Percentiles rank a stretch among this genome's conserved stretches.
phyloP scores from a whole-genome alignment of 1,140 invertebrate species.

The Drosophila ananassae region DNA sequence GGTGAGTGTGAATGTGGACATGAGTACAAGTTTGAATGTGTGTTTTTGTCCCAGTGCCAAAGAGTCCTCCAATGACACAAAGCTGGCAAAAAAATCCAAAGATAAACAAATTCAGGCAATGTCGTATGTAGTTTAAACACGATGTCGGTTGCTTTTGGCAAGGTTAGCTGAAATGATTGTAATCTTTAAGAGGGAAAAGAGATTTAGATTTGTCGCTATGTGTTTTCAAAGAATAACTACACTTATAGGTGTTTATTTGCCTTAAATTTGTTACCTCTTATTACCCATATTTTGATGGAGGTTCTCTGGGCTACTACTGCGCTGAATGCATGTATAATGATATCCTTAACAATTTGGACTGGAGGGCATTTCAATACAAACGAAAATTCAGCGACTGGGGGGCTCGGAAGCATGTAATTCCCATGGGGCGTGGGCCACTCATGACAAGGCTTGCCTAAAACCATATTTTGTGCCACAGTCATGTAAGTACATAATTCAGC shows the following conservation, averaged over 20 bases:
- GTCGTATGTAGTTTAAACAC: constrained; percentile 43
- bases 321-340: constrained; percentile 20
- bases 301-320: constrained; percentile 63
- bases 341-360: constrained; percentile 17
- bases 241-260: no score
- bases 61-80: constrained; percentile 22
- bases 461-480: constrained; percentile 50
- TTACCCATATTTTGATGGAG: constrained; percentile 37
- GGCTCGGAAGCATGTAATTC: constrained; percentile 24
- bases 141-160: constrained; percentile 15
- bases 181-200: neutral
- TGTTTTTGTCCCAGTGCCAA: constrained; percentile 9
- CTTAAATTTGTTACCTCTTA: constrained; percentile 1
- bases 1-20: constrained; percentile 29
- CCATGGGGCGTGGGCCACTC: constrained; percentile 32
- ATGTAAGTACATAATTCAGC: constrained; percentile 71
- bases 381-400: constrained; percentile 15
- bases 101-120: constrained; percentile 49
- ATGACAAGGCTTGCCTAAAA: constrained; percentile 42
- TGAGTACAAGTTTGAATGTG: constrained; percentile 26
- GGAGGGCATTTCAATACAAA: neutral
- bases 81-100: constrained; percentile 38
- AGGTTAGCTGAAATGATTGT: neutral
- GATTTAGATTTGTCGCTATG: neutral
- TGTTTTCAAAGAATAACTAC: neutral